Percentiles rank a stretch among this genome's conserved stretches.
Conservation (phyloP, 1,140 invertebrate genomes). For the Brachystomella parvula region DNA sequence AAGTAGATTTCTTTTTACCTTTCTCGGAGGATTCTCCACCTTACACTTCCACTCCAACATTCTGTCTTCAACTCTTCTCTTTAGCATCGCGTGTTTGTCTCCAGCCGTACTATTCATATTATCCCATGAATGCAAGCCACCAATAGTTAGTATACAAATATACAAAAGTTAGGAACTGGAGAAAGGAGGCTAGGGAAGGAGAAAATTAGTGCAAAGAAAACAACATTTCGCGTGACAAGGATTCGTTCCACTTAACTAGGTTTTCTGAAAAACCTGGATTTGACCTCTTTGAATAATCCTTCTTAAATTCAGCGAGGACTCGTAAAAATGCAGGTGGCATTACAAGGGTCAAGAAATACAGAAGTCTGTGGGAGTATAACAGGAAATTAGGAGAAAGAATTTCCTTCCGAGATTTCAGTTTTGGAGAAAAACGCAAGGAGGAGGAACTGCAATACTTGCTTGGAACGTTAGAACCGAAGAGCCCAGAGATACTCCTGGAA, state of each 20-base stretch:
- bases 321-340: background rate
- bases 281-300: too few relatives aligned
- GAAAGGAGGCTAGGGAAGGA: background rate
- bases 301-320: background rate
- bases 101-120: background rate
- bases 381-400: background rate
- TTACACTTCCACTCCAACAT: constrained; percentile 17
- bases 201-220: background rate
- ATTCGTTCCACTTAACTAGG: background rate
- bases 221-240: background rate
- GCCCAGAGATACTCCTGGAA: background rate
- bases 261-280: too few relatives aligned
- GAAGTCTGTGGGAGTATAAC: background rate
- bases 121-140: background rate
- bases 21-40: constrained; percentile 11
- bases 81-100: background rate
- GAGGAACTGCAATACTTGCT: background rate
- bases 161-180: background rate
- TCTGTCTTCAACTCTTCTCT: constrained; percentile 8
- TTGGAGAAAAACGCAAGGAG: background rate
- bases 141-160: background rate
- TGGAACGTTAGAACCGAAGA: background rate
- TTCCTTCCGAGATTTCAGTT: background rate
- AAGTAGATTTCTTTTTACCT: constrained; percentile 6
- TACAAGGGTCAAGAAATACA: background rate